Conservation (phyloP, 2,888 invertebrate species). For the Nephrotoma guestfalica region DNA sequence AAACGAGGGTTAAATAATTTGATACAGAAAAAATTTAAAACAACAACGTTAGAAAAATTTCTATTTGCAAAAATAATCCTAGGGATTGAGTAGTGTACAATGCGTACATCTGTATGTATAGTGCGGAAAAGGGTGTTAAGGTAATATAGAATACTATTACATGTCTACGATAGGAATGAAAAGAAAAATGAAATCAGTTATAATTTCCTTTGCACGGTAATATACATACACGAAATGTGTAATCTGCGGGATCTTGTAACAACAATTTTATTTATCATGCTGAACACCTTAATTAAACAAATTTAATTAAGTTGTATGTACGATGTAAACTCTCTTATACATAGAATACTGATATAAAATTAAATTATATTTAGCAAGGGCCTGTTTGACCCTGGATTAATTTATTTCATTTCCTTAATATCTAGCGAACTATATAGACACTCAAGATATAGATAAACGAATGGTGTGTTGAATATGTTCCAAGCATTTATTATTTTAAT, state of each 20-base stretch:
- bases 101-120: not conserved
- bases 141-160: not conserved
- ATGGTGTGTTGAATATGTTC: not conserved
- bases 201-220: not conserved
- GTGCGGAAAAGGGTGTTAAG: not conserved
- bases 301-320: not conserved
- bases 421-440: too few relatives aligned
- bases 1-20: not conserved
- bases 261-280: not conserved
- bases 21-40: not conserved
- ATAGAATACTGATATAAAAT: not conserved
- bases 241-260: not conserved
- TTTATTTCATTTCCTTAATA: too few relatives aligned
- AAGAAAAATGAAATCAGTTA: not conserved
- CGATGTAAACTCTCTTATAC: not conserved
- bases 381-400: too few relatives aligned
- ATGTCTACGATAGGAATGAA: not conserved
- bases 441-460: not conserved
- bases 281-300: not conserved
- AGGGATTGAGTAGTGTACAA: not conserved
- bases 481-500: not conserved
- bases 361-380: too few relatives aligned
- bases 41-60: not conserved
- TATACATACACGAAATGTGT: not conserved
- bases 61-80: not conserved